These are phyloP conservation scores for Spatulosminthurus flaviceps DNA, from an alignment of 2,888 invertebrate species.

Conservation along the genomic window DNA sequence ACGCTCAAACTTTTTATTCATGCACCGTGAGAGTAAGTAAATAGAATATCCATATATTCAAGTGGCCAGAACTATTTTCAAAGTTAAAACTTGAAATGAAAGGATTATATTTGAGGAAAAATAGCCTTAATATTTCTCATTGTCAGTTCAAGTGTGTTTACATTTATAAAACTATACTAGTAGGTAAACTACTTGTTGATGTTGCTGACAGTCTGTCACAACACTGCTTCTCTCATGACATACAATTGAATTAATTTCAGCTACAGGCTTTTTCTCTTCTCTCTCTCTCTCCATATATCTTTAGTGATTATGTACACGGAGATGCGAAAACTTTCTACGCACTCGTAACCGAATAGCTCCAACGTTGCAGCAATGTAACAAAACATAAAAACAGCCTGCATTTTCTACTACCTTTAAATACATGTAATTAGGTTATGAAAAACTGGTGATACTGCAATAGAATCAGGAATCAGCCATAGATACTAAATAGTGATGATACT, in stretches of 20 bases:
- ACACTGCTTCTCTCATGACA: constrained; percentile 27
- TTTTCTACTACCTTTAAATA: no score
- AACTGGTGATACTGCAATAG: no score
- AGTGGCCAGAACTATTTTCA: constrained; percentile 27
- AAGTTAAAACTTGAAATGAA: background rate
- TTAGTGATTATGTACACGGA: constrained; percentile 30
- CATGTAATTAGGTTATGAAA: no score
- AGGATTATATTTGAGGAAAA: background rate
- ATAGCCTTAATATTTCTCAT: constrained; percentile 12
- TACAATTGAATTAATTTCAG: constrained; percentile 32
- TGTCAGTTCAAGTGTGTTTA: background rate
- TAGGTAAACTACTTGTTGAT: background rate
- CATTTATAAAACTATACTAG: background rate
- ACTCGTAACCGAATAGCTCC: constrained; percentile 19
- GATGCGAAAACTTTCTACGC: constrained; percentile 48
- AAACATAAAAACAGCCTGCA: no score
- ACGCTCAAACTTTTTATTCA: constrained; percentile 15
- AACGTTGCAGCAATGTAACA: no score
- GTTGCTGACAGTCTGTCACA: background rate
- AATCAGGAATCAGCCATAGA: no score
- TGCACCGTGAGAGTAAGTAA: constrained; percentile 33
- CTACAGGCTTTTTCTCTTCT: background rate
- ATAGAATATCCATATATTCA: constrained; percentile 27
- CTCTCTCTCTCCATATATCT: background rate
- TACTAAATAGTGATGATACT: no score